These are phyloP conservation scores for Ceyx melanurus DNA, from an alignment of 2,113 vertebrate genomes.

Conservation along the genomic window DNA sequence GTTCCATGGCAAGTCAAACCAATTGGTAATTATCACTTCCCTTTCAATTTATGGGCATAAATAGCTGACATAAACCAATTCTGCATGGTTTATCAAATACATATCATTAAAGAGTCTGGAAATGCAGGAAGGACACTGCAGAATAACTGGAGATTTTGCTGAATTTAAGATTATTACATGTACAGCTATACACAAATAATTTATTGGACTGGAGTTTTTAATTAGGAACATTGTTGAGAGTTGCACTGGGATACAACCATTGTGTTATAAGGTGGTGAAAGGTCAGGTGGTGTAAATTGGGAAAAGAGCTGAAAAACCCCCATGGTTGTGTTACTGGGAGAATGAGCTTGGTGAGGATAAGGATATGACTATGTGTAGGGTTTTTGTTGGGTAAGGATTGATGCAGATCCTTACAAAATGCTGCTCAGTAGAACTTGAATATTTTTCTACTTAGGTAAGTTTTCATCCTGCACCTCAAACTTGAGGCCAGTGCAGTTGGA, in stretches of 20 bases:
- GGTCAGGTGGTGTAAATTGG: not conserved
- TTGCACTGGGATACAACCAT: not conserved
- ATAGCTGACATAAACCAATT: not conserved
- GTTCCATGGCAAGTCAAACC: not conserved
- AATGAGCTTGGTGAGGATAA: not conserved
- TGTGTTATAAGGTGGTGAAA: no score
- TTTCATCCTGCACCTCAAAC: not conserved
- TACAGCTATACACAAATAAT: not conserved
- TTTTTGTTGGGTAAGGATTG: not conserved
- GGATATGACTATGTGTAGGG: not conserved
- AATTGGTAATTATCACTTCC: not conserved
- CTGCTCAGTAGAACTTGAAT: not conserved
- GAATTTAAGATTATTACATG: not conserved
- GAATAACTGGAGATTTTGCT: not conserved
- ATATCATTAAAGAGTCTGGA: not conserved
- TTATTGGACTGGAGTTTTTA: not conserved
- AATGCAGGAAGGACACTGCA: not conserved
- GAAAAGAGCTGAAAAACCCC: not conserved
- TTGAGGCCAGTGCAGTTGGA: not conserved
- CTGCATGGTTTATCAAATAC: not conserved
- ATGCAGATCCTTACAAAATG: not conserved
- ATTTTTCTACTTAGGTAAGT: not conserved
- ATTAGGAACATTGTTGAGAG: not conserved
- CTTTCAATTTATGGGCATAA: not conserved
- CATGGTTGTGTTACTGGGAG: not conserved